phyloP scores from a whole-genome alignment of 92 coral and sea anemone species.

The Actinostola sp. region DNA sequence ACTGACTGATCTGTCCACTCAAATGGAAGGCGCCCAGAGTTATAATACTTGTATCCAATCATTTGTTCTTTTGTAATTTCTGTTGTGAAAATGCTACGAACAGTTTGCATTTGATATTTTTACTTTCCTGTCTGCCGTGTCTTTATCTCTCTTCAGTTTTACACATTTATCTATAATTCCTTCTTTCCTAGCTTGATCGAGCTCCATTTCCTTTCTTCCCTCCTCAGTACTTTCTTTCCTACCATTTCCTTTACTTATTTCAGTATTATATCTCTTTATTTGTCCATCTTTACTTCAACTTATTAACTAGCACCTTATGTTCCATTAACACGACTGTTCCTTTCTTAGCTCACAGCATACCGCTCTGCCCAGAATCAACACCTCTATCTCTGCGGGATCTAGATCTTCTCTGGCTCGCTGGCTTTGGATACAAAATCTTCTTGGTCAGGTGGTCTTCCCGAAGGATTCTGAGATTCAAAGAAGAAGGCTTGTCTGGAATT shows the following conservation, averaged over 20 bases:
- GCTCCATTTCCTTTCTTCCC: neutral
- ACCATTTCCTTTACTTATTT: too few species aligned
- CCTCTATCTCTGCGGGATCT: neutral
- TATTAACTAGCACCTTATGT: too few species aligned
- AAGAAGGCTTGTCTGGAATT: constrained; percentile 78
- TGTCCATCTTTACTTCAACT: too few species aligned
- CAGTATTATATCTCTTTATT: too few species aligned
- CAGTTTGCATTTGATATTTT: too few species aligned
- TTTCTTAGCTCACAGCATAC: constrained; percentile 15
- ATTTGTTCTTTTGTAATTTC: too few species aligned
- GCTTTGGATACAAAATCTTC: constrained; percentile 27
- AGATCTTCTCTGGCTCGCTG: neutral
- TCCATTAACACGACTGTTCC: neutral
- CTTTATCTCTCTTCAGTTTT: neutral
- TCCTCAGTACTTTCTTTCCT: neutral
- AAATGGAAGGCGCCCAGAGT: too few species aligned
- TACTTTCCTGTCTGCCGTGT: neutral
- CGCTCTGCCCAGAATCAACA: constrained; percentile 42
- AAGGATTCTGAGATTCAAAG: constrained; percentile 56
- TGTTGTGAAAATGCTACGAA: too few species aligned
- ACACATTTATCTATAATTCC: neutral
- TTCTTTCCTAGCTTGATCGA: neutral
- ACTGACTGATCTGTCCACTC: too few species aligned
- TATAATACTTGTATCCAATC: too few species aligned
- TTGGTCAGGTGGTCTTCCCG: constrained; percentile 61